A percentile compares a stretch with the other conserved stretches of the same genome.
Conservation (phyloP, 1,140 invertebrate species). For the Drosophila triauraria region DNA sequence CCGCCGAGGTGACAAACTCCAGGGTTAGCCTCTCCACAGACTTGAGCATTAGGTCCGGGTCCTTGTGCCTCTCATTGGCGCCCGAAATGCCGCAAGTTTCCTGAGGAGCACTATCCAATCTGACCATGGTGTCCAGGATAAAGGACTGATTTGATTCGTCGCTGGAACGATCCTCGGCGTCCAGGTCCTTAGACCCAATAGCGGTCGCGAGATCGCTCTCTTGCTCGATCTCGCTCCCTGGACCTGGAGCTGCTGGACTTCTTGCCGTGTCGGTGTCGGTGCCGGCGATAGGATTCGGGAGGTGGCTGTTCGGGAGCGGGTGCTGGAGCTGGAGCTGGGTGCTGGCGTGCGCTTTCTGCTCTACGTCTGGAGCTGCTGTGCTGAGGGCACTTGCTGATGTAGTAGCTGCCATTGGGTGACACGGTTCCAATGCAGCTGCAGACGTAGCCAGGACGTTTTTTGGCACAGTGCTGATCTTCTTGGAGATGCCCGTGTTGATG, state of each 20-base stretch:
- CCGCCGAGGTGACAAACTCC: conserved; percentile 87
- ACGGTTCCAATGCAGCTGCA: conserved; percentile 86
- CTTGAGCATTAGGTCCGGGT: conserved; percentile 89
- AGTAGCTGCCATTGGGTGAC: conserved; percentile 77
- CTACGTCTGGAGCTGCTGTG: conserved; percentile 85
- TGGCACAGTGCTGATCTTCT: conserved; percentile 84
- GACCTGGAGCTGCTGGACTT: conserved; percentile 71
- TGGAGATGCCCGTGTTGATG: conserved; percentile 82
- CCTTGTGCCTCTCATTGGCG: conserved; percentile 85
- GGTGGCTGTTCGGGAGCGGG: conserved; percentile 31
- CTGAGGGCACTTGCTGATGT: conserved; percentile 82
- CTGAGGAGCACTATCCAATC: conserved; percentile 36
- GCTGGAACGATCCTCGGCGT: conserved; percentile 69
- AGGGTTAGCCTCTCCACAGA: conserved; percentile 88
- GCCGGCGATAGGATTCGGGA: conserved; percentile 51
- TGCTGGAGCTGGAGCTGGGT: conserved; percentile 21
- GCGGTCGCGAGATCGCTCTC: conserved; percentile 67
- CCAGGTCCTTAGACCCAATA: conserved; percentile 74
- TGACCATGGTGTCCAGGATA: conserved; percentile 72
- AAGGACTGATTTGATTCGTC: conserved; percentile 79
- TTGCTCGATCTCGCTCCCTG: conserved; percentile 54
- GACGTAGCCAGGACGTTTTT: conserved; percentile 87
- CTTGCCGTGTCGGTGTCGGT: conserved; percentile 73
- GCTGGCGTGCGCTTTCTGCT: conserved; percentile 58
- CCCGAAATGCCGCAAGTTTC: conserved; percentile 4